Evolutionary conservation across 2,797 vertebrate species (phyloP).

Genomic region (Catamblyrhynchus diadema): DNA sequence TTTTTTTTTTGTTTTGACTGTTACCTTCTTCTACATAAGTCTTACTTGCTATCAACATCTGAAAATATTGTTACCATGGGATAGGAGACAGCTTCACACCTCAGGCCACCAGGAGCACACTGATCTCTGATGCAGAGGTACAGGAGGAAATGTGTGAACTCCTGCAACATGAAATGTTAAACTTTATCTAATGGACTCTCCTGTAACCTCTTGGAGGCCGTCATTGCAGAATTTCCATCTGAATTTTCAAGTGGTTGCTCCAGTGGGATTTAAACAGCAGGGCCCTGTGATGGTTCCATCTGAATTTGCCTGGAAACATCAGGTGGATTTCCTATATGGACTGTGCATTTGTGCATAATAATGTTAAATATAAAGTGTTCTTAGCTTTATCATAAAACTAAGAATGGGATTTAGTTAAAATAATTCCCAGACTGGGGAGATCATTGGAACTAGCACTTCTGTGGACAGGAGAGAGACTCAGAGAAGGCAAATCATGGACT

Average conservation of each 20-base stretch:
- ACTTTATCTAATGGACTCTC: slow-evolving; percentile 36
- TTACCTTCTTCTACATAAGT: neutral
- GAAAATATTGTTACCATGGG: neutral
- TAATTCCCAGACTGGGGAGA: neutral
- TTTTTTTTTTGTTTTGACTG: neutral
- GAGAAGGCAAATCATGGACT: neutral
- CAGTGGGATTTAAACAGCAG: neutral
- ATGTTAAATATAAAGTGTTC: neutral
- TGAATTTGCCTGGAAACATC: neutral
- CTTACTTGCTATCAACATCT: neutral
- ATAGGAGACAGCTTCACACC: slow-evolving; percentile 8
- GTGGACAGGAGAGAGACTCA: neutral
- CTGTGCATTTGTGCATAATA: neutral
- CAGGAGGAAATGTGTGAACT: slow-evolving; percentile 40
- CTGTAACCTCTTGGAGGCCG: slow-evolving; percentile 23
- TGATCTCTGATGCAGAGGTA: slow-evolving; percentile 22
- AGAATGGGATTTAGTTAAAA: neutral
- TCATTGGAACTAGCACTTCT: neutral
- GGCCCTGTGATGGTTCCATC: neutral
- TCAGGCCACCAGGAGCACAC: neutral
- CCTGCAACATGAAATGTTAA: neutral
- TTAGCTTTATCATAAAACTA: neutral
- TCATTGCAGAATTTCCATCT: slow-evolving; percentile 43
- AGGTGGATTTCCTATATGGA: neutral
- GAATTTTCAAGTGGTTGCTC: neutral